Percentiles rank a stretch among this genome's conserved stretches.
phyloP scores from a whole-genome alignment of 2,888 invertebrate genomes.

The Iphiclides podalirius region DNA sequence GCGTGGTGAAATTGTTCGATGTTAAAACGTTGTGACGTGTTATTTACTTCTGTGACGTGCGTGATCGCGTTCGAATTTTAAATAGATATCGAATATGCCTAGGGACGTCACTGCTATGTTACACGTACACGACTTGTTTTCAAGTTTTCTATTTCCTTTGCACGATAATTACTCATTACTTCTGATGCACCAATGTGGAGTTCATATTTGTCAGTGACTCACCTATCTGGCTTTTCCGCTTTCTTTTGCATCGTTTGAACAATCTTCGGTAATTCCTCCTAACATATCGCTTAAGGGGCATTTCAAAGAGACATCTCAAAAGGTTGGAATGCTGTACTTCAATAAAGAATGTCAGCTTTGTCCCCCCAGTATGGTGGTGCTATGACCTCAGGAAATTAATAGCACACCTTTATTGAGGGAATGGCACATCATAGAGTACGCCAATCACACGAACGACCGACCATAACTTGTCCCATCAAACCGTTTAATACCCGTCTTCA shows the following conservation, averaged over 20 bases:
- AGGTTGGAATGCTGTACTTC: no score
- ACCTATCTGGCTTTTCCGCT: no score
- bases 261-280: no score
- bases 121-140: no score
- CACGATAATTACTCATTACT: no score
- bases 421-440: conserved; percentile 33
- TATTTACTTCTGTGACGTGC: conserved; percentile 63
- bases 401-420: conserved; percentile 36
- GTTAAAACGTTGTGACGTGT: conserved; percentile 67
- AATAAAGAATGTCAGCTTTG: no score
- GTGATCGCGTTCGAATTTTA: conserved; percentile 47
- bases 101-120: not conserved
- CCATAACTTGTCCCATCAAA: conserved; percentile 54
- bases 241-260: no score
- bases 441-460: conserved; percentile 41
- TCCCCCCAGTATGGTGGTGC: not conserved
- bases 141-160: no score
- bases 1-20: conserved; percentile 54
- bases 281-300: no score
- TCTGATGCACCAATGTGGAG: no score
- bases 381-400: conserved; percentile 21
- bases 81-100: conserved; percentile 30
- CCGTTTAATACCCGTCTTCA: conserved; percentile 62
- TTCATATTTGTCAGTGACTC: no score
- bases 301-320: no score